A percentile compares a stretch with the other conserved stretches of the same genome.
phyloP scores from a whole-genome alignment of 2,113 vertebrate species.

The Seriola aureovittata region DNA sequence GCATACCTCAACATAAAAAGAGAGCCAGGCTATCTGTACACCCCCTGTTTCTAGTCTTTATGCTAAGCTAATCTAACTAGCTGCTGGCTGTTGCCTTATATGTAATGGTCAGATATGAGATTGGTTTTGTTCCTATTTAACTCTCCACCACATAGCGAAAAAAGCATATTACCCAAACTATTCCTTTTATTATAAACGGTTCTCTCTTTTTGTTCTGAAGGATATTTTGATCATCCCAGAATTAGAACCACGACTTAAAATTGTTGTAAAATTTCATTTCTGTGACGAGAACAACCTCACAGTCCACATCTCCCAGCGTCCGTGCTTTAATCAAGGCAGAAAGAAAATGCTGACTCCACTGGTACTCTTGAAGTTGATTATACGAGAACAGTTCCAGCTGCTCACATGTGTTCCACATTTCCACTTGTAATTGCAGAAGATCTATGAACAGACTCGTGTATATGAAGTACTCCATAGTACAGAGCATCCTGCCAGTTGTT shows the following conservation, averaged over 20 bases:
- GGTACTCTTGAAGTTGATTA: slow-evolving; percentile 37
- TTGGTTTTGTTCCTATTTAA: not conserved
- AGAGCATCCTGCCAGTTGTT: slow-evolving; percentile 20
- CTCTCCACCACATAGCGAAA: slow-evolving; percentile 1
- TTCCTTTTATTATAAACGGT: slow-evolving; percentile 12
- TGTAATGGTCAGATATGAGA: not conserved
- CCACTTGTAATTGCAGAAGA: slow-evolving; percentile 37
- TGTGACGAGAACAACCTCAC: slow-evolving; percentile 24
- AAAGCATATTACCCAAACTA: slow-evolving; percentile 4
- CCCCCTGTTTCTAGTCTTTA: not conserved
- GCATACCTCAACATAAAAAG: not conserved
- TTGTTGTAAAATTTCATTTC: slow-evolving; percentile 12
- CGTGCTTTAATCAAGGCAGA: slow-evolving; percentile 33
- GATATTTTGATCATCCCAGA: slow-evolving; percentile 9
- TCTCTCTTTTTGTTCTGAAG: slow-evolving; percentile 4
- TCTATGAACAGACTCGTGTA: slow-evolving; percentile 39
- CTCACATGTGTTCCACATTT: slow-evolving; percentile 53
- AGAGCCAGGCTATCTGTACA: not conserved
- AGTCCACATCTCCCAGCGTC: slow-evolving; percentile 5
- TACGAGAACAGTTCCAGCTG: slow-evolving; percentile 52
- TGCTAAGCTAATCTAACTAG: not conserved
- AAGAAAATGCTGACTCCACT: slow-evolving; percentile 38
- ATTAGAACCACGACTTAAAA: not conserved
- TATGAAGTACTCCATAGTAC: slow-evolving; percentile 30
- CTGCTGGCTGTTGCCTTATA: not conserved